Evolutionary conservation across 1,140 invertebrate genomes (phyloP), one percentile per base, ranked within the genome.

Genomic region (Plutomurus gul): DNA sequence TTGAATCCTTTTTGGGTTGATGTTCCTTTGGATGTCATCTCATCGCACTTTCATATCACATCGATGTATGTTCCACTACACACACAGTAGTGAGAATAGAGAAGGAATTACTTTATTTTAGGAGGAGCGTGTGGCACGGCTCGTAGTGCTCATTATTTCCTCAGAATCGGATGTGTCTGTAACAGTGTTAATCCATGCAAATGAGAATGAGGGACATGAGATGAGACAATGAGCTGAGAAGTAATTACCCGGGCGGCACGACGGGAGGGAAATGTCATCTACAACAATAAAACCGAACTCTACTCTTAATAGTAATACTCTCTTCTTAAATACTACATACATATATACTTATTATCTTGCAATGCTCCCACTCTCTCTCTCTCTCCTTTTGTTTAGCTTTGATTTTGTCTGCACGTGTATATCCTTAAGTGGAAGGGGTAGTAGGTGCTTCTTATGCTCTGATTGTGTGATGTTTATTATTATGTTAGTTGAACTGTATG

Each of bases 181-280:
- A 49, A 49, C 39, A 72, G 60, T 77, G 76, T 77, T 77, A 77
- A 77, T 77, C 76, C 76, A 77, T 77, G 76, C 76, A 77, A 77
- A 77, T 77, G 76, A 77, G 43, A 65, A 6, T 11, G 46, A 47
- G 56, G 75, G 56, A 77, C 56, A 70, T 72, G 56, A 70, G 56
- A 65, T 39, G 75, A 47, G 75, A 70, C 51, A 77, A 77, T 77
- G 76, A 77, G 76, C 76, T 77, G 76, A 39, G 65, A 77, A 77
- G 76, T 77, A 77, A 77, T 77, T 77, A 77, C 76, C 65, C 75
- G 75, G 60, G 33, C 43, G 56, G 56, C 56, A 65, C 56, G 56
- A 65, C 37, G 36, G 56, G 37, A 70, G 75, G 33, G 60, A 70
- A 39, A 46, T 77, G 51, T 70, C 56, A 65, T 70, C 75, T 70